Conservation (phyloP, 2,888 invertebrate species). For the Augiades crinisus region DNA sequence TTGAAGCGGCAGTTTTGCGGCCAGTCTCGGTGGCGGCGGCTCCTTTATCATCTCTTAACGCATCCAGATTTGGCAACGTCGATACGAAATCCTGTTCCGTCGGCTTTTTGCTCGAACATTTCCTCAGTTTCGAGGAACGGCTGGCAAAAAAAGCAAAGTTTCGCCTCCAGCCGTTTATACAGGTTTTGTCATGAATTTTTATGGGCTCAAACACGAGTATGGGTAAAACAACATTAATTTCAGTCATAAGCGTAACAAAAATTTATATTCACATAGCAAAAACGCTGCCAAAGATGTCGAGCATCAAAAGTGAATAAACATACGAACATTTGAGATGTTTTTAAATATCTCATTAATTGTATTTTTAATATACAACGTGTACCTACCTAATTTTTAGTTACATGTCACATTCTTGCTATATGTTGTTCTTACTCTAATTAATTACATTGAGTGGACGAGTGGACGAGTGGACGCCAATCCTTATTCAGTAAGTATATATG, state of each 20-base stretch:
- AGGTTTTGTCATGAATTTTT: slow-evolving; percentile 78
- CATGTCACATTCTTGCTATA: too few species aligned
- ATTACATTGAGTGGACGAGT: too few species aligned
- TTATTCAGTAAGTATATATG: too few species aligned
- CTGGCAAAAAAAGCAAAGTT: slow-evolving; percentile 66
- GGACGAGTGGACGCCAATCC: too few species aligned
- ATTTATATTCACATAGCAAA: slow-evolving; percentile 29
- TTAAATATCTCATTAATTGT: neutral
- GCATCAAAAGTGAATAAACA: slow-evolving; percentile 8
- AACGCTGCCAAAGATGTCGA: slow-evolving; percentile 3
- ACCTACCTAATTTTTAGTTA: too few species aligned
- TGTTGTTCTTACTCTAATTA: too few species aligned
- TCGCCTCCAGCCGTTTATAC: slow-evolving; percentile 74
- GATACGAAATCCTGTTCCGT: slow-evolving; percentile 77
- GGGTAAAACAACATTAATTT: slow-evolving; percentile 55
- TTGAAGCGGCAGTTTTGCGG: slow-evolving; percentile 47
- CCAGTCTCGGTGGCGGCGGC: slow-evolving; percentile 57
- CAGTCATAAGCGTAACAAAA: slow-evolving; percentile 53
- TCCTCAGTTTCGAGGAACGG: slow-evolving; percentile 76
- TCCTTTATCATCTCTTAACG: slow-evolving; percentile 78
- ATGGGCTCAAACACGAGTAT: slow-evolving; percentile 58
- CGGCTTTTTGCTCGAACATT: slow-evolving; percentile 73
- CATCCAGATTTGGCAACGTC: slow-evolving; percentile 77
- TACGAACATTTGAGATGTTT: neutral
- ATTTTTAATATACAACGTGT: too few species aligned